phyloP scores from a whole-genome alignment of 2,888 invertebrate species.

The Tuta absoluta region DNA sequence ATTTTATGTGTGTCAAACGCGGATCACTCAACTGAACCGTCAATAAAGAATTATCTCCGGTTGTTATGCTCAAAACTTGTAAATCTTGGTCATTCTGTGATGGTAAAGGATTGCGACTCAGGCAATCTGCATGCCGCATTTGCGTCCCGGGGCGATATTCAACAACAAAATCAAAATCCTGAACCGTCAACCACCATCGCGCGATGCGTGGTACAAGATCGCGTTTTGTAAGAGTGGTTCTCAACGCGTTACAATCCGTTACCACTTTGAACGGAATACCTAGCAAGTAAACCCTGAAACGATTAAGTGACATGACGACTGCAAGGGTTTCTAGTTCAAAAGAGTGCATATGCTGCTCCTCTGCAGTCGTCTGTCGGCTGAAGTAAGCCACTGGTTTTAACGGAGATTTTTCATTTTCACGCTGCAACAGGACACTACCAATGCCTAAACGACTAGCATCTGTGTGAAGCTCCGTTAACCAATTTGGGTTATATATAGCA shows the following conservation, averaged over 20 bases:
- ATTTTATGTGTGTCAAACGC: too few species aligned
- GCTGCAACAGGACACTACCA: background rate
- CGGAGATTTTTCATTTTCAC: too few species aligned
- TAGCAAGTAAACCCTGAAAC: background rate
- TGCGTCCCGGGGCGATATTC: background rate
- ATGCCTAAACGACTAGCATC: background rate
- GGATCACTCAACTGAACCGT: constrained; percentile 35
- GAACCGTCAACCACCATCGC: background rate
- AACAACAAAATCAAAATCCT: background rate
- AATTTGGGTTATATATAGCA: constrained; percentile 27
- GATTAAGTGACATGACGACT: background rate
- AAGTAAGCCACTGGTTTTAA: background rate
- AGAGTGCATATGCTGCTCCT: too few species aligned
- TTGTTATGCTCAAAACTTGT: background rate
- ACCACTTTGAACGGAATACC: background rate
- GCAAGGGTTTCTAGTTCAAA: background rate
- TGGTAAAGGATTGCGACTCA: constrained; percentile 29
- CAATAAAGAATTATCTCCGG: constrained; percentile 17
- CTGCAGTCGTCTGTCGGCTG: background rate
- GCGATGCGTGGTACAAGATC: background rate
- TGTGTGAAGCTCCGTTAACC: constrained; percentile 26
- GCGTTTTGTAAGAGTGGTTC: too few species aligned
- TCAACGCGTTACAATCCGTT: background rate
- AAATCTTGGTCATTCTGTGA: background rate
- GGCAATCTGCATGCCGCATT: background rate